phyloP scores from a whole-genome alignment of 2,113 vertebrate species.

The Illadopsis cleaveri region DNA sequence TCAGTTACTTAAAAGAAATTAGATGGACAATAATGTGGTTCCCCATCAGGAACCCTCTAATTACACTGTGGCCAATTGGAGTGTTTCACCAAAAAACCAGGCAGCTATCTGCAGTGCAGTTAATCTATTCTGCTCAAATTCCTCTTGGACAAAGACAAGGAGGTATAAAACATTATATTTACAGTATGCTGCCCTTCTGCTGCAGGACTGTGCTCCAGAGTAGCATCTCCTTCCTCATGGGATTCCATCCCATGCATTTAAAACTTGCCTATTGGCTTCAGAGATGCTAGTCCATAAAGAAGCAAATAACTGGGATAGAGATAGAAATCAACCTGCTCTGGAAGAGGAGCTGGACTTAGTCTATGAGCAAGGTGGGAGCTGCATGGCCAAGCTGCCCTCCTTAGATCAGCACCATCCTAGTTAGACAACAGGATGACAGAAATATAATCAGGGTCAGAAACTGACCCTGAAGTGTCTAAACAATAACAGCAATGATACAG shows the following conservation, averaged over 20 bases:
- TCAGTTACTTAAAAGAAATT: not conserved
- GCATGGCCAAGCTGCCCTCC: rapidly evolving
- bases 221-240: not conserved
- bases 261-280: not conserved
- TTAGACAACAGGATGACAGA: not conserved
- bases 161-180: not conserved
- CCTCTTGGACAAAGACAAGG: not conserved
- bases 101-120: not conserved
- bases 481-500: not conserved
- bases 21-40: not conserved
- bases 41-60: not conserved
- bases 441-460: not conserved
- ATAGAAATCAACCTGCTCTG: not conserved
- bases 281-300: not conserved
- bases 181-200: not conserved
- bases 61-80: not conserved
- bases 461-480: constrained; percentile 1
- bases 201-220: not conserved
- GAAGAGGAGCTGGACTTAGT: not conserved
- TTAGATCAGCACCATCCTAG: not conserved
- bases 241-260: not conserved
- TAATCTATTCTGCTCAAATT: not conserved
- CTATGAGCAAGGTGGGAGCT: not conserved
- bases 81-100: not conserved
- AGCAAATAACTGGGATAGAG: not conserved